These are phyloP conservation scores for Xylocampa areola DNA, from an alignment of 2,888 invertebrate genomes.

Conservation along the genomic window DNA sequence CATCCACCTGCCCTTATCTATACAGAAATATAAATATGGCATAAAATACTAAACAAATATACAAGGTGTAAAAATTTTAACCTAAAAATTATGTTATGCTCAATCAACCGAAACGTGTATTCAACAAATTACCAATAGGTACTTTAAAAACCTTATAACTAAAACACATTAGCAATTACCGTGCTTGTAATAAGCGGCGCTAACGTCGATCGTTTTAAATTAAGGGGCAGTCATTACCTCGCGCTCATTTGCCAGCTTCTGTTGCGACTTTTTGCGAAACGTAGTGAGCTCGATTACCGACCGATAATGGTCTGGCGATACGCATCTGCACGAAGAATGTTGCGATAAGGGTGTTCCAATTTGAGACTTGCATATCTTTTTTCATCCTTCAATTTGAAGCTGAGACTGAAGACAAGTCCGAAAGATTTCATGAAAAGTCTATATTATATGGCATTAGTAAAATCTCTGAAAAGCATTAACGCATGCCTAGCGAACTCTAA, in stretches of 20 bases:
- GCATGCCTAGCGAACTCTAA: too few relatives aligned
- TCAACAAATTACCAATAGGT: not conserved
- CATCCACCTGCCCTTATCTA: too few relatives aligned
- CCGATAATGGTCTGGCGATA: conserved; percentile 81
- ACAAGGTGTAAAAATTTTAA: too few relatives aligned
- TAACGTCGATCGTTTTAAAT: conserved; percentile 75
- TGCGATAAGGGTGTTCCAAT: conserved; percentile 69
- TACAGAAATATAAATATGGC: too few relatives aligned
- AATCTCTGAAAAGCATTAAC: too few relatives aligned
- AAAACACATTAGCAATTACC: conserved; percentile 80
- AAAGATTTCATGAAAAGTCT: too few relatives aligned
- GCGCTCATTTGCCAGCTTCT: conserved; percentile 82
- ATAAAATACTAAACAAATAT: too few relatives aligned
- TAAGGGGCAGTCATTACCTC: conserved; percentile 83
- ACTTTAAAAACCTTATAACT: conserved; percentile 19
- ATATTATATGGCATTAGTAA: too few relatives aligned
- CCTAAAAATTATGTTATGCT: too few relatives aligned
- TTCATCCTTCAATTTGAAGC: too few relatives aligned
- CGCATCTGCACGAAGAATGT: conserved; percentile 72
- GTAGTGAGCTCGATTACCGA: conserved; percentile 74
- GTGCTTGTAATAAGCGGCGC: conserved; percentile 67
- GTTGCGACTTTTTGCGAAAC: conserved; percentile 86
- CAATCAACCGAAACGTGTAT: not conserved
- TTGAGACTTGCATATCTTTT: too few relatives aligned
- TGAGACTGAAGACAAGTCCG: too few relatives aligned